These are phyloP conservation scores for Callipepla californica DNA, from an alignment of 2,113 vertebrate genomes.

Conservation along the genomic window DNA sequence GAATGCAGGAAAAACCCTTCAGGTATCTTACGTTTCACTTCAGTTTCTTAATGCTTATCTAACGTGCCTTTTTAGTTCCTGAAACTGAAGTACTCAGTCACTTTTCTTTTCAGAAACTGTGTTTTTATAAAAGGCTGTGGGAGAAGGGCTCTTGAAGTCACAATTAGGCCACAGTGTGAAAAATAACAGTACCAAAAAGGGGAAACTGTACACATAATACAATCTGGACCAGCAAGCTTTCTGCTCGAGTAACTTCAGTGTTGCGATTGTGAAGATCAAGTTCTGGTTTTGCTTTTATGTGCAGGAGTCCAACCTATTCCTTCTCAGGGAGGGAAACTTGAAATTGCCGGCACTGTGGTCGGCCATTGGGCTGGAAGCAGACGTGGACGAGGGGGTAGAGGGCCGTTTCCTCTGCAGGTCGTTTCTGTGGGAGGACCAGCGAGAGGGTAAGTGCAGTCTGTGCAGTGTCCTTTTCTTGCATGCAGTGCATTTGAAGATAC, in stretches of 20 bases:
- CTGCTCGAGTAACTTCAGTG: neutral
- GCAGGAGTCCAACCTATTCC: slow-evolving; percentile 89
- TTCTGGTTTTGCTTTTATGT: slow-evolving; percentile 65
- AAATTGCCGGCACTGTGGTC: slow-evolving; percentile 96
- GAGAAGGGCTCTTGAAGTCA: neutral
- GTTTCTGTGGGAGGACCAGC: slow-evolving; percentile 92
- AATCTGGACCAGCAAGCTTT: neutral
- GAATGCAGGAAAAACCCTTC: neutral
- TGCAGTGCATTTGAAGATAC: neutral
- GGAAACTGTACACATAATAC: neutral
- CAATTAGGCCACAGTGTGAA: neutral
- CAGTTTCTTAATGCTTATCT: neutral
- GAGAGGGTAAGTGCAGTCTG: slow-evolving; percentile 84
- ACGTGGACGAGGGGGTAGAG: slow-evolving; percentile 87
- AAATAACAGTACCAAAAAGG: neutral
- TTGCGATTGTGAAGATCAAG: slow-evolving; percentile 56
- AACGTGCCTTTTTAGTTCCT: neutral
- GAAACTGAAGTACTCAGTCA: neutral
- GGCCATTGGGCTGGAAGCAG: slow-evolving; percentile 95
- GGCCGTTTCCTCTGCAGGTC: slow-evolving; percentile 90
- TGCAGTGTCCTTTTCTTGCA: neutral
- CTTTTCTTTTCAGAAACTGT: neutral
- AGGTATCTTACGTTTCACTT: neutral
- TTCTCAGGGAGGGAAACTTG: slow-evolving; percentile 95
- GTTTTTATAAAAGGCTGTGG: neutral